Evolutionary conservation across 2,797 vertebrate species (phyloP), one percentile per base, ranked within the genome.

Genomic region (Nyctalus aviator): DNA sequence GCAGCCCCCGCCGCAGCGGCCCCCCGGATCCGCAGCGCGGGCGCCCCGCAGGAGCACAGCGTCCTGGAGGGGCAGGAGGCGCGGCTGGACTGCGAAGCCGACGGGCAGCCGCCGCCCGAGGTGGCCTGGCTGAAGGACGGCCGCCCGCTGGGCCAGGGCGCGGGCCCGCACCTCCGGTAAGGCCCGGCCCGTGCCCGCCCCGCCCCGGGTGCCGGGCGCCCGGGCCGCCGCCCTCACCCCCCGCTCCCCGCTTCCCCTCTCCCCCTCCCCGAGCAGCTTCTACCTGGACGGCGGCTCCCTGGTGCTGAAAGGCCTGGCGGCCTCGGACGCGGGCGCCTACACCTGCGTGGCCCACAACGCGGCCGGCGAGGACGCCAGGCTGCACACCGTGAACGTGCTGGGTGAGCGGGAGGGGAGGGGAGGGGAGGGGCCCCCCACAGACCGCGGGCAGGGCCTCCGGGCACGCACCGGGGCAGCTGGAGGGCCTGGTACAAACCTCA

Each of bases 121-220:
- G 97, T 99, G 96, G 98, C 98, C 96, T 99, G 99, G 99, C 97
- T 99, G 88, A 99, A 99, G 97, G 99, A 99, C 0, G 99, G 99
- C 35, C 95, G 96, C 71, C 98, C 98, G 2, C 97, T 99, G 91
- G 96, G 95, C 48, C 96, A 96, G 89, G 97, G 96, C 2, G 90
- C 95, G 44, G 93, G 88, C 14, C 97, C 91, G 90, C 98, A 21
- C 97, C 87, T 73, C 59, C 86, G 96, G 99, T 99, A 98, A 98
- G 98, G 88, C 81, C 82, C 0, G 0, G 13, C 46, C 35, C 0
- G 13, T 2, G 48, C 78, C 48, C 25, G 18, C 8, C 53, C 48
- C 6, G 0, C 9, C 53, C 25, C 35, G 0, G 18, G 90, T 1
- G 0, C 15, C 30, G n/a, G n/a, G n/a, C n/a, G n/a, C 37, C 37